Percentiles rank a stretch among this genome's conserved stretches.
phyloP scores from a whole-genome alignment of 2,888 invertebrate genomes.

The Quadriops clusia region DNA sequence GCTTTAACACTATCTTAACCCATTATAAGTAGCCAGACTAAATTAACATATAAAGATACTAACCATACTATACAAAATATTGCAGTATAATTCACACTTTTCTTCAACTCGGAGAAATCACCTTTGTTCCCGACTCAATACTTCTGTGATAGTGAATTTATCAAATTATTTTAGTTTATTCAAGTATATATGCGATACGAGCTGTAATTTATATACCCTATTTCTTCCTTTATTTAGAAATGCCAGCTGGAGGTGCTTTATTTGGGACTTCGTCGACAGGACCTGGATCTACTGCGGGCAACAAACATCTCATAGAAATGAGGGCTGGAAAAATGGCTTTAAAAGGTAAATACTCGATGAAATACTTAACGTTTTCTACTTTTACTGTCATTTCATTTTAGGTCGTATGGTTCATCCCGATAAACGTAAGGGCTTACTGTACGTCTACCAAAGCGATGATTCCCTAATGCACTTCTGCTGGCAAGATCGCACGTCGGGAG shows the following conservation, averaged over 20 bases:
- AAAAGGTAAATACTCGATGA: slow-evolving; percentile 48
- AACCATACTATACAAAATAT: no score
- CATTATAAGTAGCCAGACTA: no score
- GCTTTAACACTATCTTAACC: no score
- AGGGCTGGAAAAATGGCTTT: slow-evolving; percentile 93
- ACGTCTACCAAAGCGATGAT: slow-evolving; percentile 93
- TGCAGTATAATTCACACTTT: no score
- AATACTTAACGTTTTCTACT: not conserved
- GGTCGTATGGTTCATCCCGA: slow-evolving; percentile 82
- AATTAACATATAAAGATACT: no score
- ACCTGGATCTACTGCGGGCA: slow-evolving; percentile 69
- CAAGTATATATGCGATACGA: not conserved
- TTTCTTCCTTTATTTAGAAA: slow-evolving; percentile 21
- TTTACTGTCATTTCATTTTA: slow-evolving; percentile 12
- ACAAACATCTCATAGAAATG: slow-evolving; percentile 87
- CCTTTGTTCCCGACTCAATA: no score
- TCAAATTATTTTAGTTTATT: not conserved
- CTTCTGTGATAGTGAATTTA: slow-evolving; percentile 1
- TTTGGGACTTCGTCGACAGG: slow-evolving; percentile 66
- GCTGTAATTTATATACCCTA: not conserved
- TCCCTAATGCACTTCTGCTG: slow-evolving; percentile 98
- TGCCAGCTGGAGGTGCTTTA: slow-evolving; percentile 56
- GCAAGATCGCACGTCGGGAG: slow-evolving; percentile 89
- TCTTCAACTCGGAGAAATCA: no score
- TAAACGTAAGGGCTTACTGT: slow-evolving; percentile 87